Conservation (phyloP, 2,113 vertebrate species). For the Heterotilapia buettikoferi region DNA sequence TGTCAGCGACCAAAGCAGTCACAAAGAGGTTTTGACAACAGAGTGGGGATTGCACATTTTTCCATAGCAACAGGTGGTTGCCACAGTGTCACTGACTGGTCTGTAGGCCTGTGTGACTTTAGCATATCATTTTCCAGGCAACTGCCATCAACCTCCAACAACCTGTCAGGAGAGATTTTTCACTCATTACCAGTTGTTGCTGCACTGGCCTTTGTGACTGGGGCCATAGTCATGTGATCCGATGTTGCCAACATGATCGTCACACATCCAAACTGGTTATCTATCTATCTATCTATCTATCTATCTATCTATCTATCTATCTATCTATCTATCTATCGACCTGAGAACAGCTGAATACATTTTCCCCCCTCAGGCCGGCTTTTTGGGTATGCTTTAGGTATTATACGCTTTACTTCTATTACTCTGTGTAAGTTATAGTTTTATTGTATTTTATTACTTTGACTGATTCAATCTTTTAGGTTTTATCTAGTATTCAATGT, state of each 20-base stretch:
- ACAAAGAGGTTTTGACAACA: neutral
- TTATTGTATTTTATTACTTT: neutral
- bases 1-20: neutral
- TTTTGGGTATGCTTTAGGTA: neutral
- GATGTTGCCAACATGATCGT: neutral
- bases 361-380: neutral
- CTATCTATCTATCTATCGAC: rapidly evolving
- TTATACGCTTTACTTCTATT: neutral
- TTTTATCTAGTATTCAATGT: neutral
- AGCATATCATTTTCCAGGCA: neutral
- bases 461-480: neutral
- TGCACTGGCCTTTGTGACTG: neutral
- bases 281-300: too few relatives aligned
- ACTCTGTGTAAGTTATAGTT: neutral
- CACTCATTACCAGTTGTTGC: neutral
- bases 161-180: neutral
- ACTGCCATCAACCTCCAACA: neutral
- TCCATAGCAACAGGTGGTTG: neutral
- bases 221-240: neutral
- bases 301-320: rapidly evolving
- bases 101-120: neutral
- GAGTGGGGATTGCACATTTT: neutral
- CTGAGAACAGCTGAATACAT: neutral
- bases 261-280: neutral
- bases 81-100: neutral